Percentiles rank a stretch among this genome's conserved stretches.
phyloP scores from a whole-genome alignment of 2,888 invertebrate species.

The Aspidiotus rigidus region DNA sequence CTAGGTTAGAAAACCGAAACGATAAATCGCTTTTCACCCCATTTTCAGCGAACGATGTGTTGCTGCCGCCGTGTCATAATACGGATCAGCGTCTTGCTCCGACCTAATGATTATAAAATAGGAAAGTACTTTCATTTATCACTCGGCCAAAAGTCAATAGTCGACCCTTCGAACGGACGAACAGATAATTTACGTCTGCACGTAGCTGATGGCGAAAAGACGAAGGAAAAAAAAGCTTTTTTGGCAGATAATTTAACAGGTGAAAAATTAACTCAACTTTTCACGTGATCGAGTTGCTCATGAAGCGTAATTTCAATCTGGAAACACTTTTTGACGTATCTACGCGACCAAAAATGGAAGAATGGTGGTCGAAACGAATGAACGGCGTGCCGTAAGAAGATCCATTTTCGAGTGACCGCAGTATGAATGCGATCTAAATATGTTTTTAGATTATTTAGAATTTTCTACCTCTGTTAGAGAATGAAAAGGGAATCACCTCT shows the following conservation, averaged over 20 bases:
- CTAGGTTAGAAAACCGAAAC: not conserved
- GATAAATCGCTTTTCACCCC: not conserved
- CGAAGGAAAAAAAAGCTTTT: not conserved
- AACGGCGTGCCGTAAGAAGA: too few species aligned
- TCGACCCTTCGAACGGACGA: conserved; percentile 1
- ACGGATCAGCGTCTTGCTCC: not conserved
- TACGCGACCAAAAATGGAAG: too few species aligned
- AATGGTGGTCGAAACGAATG: too few species aligned
- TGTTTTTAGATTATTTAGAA: too few species aligned
- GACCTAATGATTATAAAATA: conserved; percentile 4
- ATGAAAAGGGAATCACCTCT: too few species aligned
- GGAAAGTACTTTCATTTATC: not conserved
- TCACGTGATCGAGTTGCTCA: not conserved
- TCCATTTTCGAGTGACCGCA: too few species aligned
- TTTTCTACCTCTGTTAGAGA: too few species aligned
- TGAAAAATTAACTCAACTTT: not conserved
- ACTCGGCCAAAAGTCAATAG: not conserved
- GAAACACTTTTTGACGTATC: too few species aligned
- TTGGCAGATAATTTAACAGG: conserved; percentile 4
- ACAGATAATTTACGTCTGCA: conserved; percentile 4
- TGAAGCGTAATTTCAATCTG: too few species aligned
- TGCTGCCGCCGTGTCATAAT: not conserved
- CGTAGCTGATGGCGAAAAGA: not conserved
- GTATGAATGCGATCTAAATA: too few species aligned
- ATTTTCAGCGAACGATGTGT: not conserved